Evolutionary conservation across 1,140 invertebrate genomes (phyloP), one percentile per base, ranked within the genome.

Genomic region (Heliconius congener): DNA sequence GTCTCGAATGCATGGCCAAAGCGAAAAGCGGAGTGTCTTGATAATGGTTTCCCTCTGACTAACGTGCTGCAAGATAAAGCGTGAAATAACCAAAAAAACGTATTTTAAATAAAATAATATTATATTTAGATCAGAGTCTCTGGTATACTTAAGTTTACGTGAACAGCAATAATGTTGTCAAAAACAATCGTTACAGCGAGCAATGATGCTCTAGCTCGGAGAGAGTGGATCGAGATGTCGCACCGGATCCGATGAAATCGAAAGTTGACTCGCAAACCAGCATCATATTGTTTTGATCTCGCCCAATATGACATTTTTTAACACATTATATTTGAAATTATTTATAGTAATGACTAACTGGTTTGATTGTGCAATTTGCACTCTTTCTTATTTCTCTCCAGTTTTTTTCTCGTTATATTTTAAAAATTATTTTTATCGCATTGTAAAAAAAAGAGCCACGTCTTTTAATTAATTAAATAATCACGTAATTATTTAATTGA

Each of bases 211-310:
- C 72, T 78, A 83, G 86, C 85, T 78, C 76, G 76, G 80, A 81
- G 87, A 88, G 86, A 89, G 86, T 87, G 84, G 73, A 82, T 84
- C 84, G 82, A 82, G 80, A 85, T 84, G 83, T 79, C 78, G 75
- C 85, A 84, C 82, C 78, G 74, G 86, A 89, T 86, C 83, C 81
- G 83, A 81, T 83, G 84, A 88, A 87, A 90, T 83, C 82, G 90
- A 91, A 91, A 91, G 90, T 87, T 83, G 71, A 39, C 37, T 42
- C 18, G 6, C 71, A 39, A 72, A 42, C 71, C 37, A 11, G 34
- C 37, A 11, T 30, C 13, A 71, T 72, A 72, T 72, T 72, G 71
- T 72, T 72, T 42, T 42, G 71, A 72, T 72, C n/a, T 72, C n/a
- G 27, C 60, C 23, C 60, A 66, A 66, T 30, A 66, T 66, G 23